These are phyloP conservation scores for Archilochus colubris DNA, from an alignment of 2,113 vertebrate species.

Conservation along the genomic window DNA sequence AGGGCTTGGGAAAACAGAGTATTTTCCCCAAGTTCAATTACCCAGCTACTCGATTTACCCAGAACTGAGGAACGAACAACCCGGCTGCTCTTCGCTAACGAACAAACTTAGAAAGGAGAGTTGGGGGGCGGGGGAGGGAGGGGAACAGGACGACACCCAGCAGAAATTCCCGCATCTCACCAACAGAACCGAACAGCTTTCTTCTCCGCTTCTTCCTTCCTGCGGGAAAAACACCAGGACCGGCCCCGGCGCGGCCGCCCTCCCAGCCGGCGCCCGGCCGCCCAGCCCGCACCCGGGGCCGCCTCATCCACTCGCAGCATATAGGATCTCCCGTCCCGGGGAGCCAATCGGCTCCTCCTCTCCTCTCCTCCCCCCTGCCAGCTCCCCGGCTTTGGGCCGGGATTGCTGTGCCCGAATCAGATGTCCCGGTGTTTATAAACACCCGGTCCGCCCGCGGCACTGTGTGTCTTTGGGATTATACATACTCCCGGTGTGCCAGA, in stretches of 20 bases:
- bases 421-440: not conserved
- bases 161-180: not conserved
- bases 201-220: not conserved
- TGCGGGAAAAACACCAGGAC: not conserved
- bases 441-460: not conserved
- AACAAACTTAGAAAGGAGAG: not conserved
- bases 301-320: not conserved
- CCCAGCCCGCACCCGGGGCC: not conserved
- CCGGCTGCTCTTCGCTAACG: not conserved
- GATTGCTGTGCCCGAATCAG: rapidly evolving
- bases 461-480: not conserved
- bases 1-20: not conserved
- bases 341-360: not conserved
- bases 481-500: not conserved
- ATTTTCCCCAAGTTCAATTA: not conserved
- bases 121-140: rapidly evolving
- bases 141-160: not conserved
- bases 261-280: not conserved
- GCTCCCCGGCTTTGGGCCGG: not conserved
- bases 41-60: not conserved
- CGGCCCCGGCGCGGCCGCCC: not conserved
- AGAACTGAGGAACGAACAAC: not conserved
- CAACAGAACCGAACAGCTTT: rapidly evolving
- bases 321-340: not conserved
- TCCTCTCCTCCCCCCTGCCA: not conserved